Percentiles rank a stretch among this genome's conserved stretches.
Conservation (phyloP, 2,113 vertebrate species). For the Anguilla rostrata region DNA sequence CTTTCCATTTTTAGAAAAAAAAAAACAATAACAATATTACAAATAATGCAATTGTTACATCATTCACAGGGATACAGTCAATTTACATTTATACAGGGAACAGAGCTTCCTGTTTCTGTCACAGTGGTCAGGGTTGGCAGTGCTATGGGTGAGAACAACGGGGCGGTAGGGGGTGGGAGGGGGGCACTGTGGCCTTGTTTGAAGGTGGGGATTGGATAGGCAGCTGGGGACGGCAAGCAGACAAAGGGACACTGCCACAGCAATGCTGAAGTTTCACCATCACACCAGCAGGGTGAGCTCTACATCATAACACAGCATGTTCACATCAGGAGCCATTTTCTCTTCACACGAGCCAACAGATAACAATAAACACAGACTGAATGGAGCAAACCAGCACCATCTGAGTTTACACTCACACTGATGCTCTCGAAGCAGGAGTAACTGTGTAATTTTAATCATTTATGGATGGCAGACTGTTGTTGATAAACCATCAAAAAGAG, state of each 20-base stretch:
- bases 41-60: conserved; percentile 85
- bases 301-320: conserved; percentile 31
- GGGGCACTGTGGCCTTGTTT: conserved; percentile 6
- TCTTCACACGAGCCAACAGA: conserved; percentile 25
- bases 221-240: background rate
- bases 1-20: conserved; percentile 79
- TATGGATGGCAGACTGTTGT: background rate
- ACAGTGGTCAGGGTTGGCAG: conserved; percentile 72
- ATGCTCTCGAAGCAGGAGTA: conserved; percentile 40
- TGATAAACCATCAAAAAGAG: background rate
- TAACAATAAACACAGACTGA: conserved; percentile 34
- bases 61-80: conserved; percentile 84
- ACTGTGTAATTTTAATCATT: background rate
- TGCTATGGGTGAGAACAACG: conserved; percentile 42
- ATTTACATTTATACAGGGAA: conserved; percentile 81
- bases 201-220: background rate
- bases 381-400: conserved; percentile 46
- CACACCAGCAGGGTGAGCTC: conserved; percentile 60
- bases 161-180: conserved; percentile 17
- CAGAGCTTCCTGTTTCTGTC: conserved; percentile 65
- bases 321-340: conserved; percentile 62
- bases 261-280: conserved; percentile 33
- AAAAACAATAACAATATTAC: conserved; percentile 82
- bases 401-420: conserved; percentile 56
- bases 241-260: background rate